These are phyloP conservation scores for Homarus americanus DNA, from an alignment of 1,140 invertebrate genomes.

Conservation along the genomic window DNA sequence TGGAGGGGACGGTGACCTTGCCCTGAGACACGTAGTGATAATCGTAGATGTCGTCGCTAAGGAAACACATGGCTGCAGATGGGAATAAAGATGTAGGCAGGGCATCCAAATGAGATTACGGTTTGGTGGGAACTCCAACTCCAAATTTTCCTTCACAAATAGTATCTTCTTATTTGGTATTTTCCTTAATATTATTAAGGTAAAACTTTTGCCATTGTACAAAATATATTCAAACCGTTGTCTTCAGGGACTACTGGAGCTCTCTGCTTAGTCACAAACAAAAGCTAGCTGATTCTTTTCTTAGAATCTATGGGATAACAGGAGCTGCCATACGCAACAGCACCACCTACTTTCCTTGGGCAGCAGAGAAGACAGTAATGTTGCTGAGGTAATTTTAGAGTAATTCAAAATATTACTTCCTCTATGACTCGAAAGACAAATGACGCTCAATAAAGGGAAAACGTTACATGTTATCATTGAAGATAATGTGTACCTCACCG, in stretches of 20 bases:
- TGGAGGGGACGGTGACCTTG: conserved; percentile 39
- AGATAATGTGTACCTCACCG: too few relatives aligned
- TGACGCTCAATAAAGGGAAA: too few relatives aligned
- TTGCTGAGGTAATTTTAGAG: too few relatives aligned
- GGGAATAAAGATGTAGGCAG: too few relatives aligned
- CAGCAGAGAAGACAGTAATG: background rate
- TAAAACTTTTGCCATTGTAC: background rate
- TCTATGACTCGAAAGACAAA: too few relatives aligned
- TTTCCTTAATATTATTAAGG: too few relatives aligned
- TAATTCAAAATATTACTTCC: too few relatives aligned
- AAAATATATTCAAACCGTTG: background rate
- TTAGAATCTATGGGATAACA: background rate
- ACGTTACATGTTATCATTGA: too few relatives aligned
- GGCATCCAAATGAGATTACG: background rate
- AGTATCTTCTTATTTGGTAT: too few relatives aligned
- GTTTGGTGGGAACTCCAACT: background rate
- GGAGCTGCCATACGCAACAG: background rate
- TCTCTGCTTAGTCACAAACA: background rate
- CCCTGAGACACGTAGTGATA: too few relatives aligned
- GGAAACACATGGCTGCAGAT: conserved; percentile 85
- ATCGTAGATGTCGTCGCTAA: conserved; percentile 87
- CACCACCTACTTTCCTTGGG: background rate
- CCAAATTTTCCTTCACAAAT: too few relatives aligned
- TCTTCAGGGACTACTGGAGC: background rate
- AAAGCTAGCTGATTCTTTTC: background rate